Conservation (phyloP, 1,140 invertebrate species). For the Heliconius hermathena region DNA sequence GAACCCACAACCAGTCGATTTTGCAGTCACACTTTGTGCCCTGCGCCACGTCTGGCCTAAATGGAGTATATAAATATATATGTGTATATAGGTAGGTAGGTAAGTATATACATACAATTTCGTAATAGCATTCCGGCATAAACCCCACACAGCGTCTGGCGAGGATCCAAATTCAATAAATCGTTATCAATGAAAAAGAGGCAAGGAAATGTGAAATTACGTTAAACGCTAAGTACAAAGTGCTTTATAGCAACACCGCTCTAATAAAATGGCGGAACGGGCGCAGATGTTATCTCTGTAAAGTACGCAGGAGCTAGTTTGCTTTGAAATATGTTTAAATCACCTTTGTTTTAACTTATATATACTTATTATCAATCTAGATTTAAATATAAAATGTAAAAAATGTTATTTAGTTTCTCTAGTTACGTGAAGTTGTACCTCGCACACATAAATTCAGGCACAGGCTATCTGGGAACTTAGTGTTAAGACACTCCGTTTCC, state of each 20-base stretch:
- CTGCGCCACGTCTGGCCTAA: no score
- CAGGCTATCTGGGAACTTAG: no score
- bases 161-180: slow-evolving; percentile 16
- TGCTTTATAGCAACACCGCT: slow-evolving; percentile 16
- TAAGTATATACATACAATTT: slow-evolving; percentile 11
- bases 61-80: not conserved
- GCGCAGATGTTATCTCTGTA: slow-evolving; percentile 13
- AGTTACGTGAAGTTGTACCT: no score
- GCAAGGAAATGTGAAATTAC: slow-evolving; percentile 19
- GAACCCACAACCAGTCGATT: no score
- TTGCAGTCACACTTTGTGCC: no score
- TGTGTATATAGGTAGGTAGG: not conserved
- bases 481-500: no score
- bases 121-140: slow-evolving; percentile 16
- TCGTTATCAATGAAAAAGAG: slow-evolving; percentile 19
- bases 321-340: slow-evolving; percentile 8
- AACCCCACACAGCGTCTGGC: slow-evolving; percentile 16
- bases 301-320: slow-evolving; percentile 8
- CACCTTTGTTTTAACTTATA: not conserved
- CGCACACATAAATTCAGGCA: no score
- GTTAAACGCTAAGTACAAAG: slow-evolving; percentile 16
- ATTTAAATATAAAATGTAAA: no score
- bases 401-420: no score
- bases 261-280: slow-evolving; percentile 10
- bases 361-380: no score